Base-by-base conservation (phyloP, 2,888 invertebrate genomes). In the Chymomyza fuscimana region DNA sequence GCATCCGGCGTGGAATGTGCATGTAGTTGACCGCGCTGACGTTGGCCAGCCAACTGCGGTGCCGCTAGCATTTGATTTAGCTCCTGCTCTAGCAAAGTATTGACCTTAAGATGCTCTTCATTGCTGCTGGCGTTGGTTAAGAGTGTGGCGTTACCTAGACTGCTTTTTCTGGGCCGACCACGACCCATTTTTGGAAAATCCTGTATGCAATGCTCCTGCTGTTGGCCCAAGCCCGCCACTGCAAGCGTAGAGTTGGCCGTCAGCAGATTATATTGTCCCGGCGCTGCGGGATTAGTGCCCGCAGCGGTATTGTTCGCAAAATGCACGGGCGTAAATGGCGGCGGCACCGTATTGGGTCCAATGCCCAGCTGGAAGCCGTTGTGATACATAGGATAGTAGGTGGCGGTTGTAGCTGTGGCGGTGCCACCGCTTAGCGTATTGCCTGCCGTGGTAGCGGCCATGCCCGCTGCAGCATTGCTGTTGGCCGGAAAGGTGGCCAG, bases 361-460 rank as follows among this genome's bases (percentile, higher is more conserved):
- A 91, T 90, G 25, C 91, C 87, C 64, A 92, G 68, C 72, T 92
- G 91, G 83, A 92, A 92, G 75, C 91, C 92, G 81, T 92, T 92
- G 70, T 91, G 91, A 81, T 92, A 92, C 91, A 92, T 91, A 16
- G 92, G 91, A 85, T 91, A 91, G 70, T 92, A 92, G 61, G 89
- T 81, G 64, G 89, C 81, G 22, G 89, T 84, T 51, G 86, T 76
- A 16, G 85, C 77, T 50, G 61, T 60, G 58, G 9, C 72, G 65
- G n/a, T 61, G 80, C 78, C 58, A 80, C 72, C 67, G 77, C 73
- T 71, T 40, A 65, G 40, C 10, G 67, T 63, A 9, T 84, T 69
- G 3, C 86, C 70, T 19, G 87, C 76, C 68, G 87, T 82, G 63
- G 81, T 79, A 70, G 80, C 76, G 63, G 87, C 80, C 25, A 85